These are phyloP conservation scores for Branchinecta lynchi DNA, from an alignment of 1,140 invertebrate species.

Conservation along the genomic window DNA sequence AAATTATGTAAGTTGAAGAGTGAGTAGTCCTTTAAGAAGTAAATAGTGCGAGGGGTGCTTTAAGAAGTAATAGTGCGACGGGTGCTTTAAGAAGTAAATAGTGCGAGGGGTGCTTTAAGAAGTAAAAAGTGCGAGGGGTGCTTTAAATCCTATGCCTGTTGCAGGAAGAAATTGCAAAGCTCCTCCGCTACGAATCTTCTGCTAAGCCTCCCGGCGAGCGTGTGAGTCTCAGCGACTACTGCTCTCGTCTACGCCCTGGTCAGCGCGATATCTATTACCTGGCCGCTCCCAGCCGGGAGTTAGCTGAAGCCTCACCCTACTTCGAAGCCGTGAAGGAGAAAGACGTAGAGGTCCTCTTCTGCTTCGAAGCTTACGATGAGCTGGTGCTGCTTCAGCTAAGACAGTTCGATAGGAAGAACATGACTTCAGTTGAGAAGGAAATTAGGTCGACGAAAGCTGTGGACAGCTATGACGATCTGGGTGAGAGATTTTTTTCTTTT, in stretches of 20 bases:
- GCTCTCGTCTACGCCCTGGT: slow-evolving; percentile 42
- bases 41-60: too few relatives aligned
- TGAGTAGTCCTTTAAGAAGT: too few relatives aligned
- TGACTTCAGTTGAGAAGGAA: slow-evolving; percentile 87
- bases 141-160: slow-evolving; percentile 29
- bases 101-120: too few relatives aligned
- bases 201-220: slow-evolving; percentile 49
- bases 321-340: slow-evolving; percentile 75
- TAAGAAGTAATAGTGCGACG: too few relatives aligned
- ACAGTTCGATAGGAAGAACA: slow-evolving; percentile 57
- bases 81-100: too few relatives aligned
- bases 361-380: slow-evolving; percentile 91
- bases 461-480: slow-evolving; percentile 32
- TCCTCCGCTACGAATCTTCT: slow-evolving; percentile 85
- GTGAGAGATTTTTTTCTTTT: background rate
- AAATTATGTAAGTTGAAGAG: too few relatives aligned
- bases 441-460: slow-evolving; percentile 56
- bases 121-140: too few relatives aligned
- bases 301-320: slow-evolving; percentile 87
- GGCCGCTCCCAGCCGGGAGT: slow-evolving; percentile 71
- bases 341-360: slow-evolving; percentile 82
- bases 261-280: slow-evolving; percentile 84
- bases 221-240: slow-evolving; percentile 72
- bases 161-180: slow-evolving; percentile 76
- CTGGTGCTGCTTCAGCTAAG: slow-evolving; percentile 76